A percentile compares a stretch with the other conserved stretches of the same genome.
phyloP scores from a whole-genome alignment of 2,113 vertebrate species.

The Polyodon spathula region DNA sequence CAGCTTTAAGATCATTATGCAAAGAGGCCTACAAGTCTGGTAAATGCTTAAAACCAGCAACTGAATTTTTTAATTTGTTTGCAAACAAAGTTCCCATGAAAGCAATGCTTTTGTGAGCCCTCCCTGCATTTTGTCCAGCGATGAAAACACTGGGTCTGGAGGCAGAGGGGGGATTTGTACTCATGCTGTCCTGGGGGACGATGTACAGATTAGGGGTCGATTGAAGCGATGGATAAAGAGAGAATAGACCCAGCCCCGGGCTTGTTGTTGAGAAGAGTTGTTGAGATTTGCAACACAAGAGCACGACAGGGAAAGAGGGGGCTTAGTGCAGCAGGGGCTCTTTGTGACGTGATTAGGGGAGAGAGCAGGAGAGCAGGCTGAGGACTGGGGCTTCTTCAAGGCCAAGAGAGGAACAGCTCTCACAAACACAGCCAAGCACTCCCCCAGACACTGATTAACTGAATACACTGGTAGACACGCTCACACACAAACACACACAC shows the following conservation, averaged over 20 bases:
- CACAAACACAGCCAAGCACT: conserved; percentile 23
- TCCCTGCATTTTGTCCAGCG: conserved; percentile 19
- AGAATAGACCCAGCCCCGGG: conserved; percentile 1
- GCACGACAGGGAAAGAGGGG: conserved; percentile 9
- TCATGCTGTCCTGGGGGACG: neutral
- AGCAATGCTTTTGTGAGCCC: conserved; percentile 16
- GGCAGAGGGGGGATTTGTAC: neutral
- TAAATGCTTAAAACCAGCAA: conserved; percentile 11
- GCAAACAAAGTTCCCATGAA: conserved; percentile 25
- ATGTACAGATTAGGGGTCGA: conserved; percentile 6
- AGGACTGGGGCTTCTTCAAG: conserved; percentile 11
- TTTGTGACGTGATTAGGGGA: conserved; percentile 22
- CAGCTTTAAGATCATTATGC: conserved; percentile 5
- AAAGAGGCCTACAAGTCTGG: conserved; percentile 3
- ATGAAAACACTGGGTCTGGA: conserved; percentile 10
- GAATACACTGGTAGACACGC: conserved; percentile 32
- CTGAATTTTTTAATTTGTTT: conserved; percentile 19
- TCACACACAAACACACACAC: conserved; percentile 29
- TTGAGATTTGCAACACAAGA: conserved; percentile 24
- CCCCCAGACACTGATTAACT: conserved; percentile 38
- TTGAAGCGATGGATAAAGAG: conserved; percentile 10
- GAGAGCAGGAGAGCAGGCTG: conserved; percentile 9
- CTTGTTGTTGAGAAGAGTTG: conserved; percentile 13
- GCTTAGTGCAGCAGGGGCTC: conserved; percentile 2
- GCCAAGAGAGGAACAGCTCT: conserved; percentile 12